Evolutionary conservation across 35 echinoderm and acorn worm species (phyloP).

Genomic region (Lytechinus pictus): DNA sequence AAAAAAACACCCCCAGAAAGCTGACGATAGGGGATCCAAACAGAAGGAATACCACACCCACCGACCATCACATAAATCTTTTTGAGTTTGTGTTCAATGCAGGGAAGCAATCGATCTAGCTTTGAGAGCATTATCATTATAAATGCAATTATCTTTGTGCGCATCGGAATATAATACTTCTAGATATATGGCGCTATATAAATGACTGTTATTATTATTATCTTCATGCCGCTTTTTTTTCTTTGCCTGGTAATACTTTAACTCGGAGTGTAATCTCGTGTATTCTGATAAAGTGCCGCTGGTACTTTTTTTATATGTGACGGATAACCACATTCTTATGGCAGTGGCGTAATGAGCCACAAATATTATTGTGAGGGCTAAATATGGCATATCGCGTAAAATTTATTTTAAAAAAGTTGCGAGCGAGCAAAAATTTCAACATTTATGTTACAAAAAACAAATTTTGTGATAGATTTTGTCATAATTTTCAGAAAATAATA

Average conservation of each 20-base stretch:
- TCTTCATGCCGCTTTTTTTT: background rate
- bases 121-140: background rate
- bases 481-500: no score
- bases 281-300: background rate
- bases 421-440: no score
- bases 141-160: background rate
- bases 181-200: no score
- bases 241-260: no score
- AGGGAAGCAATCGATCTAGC: background rate
- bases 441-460: no score
- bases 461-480: no score
- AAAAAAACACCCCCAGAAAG: background rate
- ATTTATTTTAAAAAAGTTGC: no score
- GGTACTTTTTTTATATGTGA: background rate
- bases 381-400: no score
- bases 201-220: no score
- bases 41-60: background rate
- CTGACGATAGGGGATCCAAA: background rate
- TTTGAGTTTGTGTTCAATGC: background rate
- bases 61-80: background rate
- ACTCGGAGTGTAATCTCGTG: background rate
- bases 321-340: background rate
- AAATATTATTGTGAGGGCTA: no score
- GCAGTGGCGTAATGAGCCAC: background rate
- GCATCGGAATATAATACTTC: no score